Evolutionary conservation across 2,113 vertebrate species (phyloP).

Genomic region (Dipodomys stephensi): DNA sequence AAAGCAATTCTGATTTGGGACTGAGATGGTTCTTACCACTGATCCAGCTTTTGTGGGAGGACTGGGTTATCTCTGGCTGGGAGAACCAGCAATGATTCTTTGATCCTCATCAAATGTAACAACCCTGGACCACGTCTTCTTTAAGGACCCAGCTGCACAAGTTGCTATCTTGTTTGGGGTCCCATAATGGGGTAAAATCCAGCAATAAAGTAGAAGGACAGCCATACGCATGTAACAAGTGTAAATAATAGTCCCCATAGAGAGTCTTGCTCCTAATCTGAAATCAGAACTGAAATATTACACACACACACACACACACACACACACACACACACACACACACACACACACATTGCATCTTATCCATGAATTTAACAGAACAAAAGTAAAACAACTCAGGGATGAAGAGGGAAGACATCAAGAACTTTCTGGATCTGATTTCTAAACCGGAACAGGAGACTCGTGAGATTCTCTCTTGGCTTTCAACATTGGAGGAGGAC

Average conservation of each 20-base stretch:
- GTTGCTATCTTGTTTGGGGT: background rate
- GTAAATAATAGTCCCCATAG: background rate
- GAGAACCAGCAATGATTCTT: background rate
- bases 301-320: too few relatives aligned
- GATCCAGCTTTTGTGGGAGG: background rate
- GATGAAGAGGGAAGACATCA: background rate
- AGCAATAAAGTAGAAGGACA: background rate
- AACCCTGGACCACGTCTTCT: background rate
- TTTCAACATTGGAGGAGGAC: slow-evolving; percentile 48
- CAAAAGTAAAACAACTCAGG: background rate
- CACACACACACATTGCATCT: too few relatives aligned
- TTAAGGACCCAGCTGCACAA: background rate
- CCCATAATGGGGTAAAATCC: background rate
- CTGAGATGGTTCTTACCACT: background rate
- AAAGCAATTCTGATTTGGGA: background rate
- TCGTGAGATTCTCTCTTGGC: background rate
- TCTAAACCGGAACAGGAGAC: background rate
- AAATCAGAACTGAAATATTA: background rate
- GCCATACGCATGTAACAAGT: background rate
- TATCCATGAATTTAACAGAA: background rate
- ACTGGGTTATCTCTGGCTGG: background rate
- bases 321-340: too few relatives aligned
- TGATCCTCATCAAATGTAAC: background rate
- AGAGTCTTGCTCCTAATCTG: background rate
- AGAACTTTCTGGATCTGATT: background rate